Base-by-base conservation (phyloP, 2,113 vertebrate species). In the Potamarius usumacintae region DNA sequence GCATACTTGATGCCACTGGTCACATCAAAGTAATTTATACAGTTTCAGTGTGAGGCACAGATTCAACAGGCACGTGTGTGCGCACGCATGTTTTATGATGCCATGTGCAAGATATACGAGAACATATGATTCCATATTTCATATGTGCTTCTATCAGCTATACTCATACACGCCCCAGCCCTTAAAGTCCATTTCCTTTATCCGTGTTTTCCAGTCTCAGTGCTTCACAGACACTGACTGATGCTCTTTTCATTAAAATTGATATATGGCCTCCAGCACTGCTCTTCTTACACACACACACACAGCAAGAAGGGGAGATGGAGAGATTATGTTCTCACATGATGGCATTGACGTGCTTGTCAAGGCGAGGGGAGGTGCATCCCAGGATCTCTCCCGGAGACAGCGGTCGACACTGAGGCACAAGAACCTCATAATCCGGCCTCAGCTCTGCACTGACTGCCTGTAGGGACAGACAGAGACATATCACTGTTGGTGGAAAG, bases 331-430 rank as follows among this genome's bases (percentile, higher is more conserved):
- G 48, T 92, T 95, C 98, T 99, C 91, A 99, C 98, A 99, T 94
- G 7, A 99, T 91, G 82, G 97, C 98, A 0, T 97, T 94, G 0
- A 96, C 96, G 15, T 96, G 91, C 86, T 93, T 94, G 8, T 96
- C 86, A 17, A 99, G 93, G 52, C 89, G 94, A 12, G 98, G 98
- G 0, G 98, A 97, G 0, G 98, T 99, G 80, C 98, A 99, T 89
- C 98, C 98, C 89, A 99, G 92, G 89, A 99, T 96, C 94, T 99
- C 98, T 22, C 98, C 98, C 0, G 98, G 98, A n/a, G 98, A 99
- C 88, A 99, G 94, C 0, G 98, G 98, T 65, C 98, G 98, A 93
- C 98, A 98, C 93, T 99, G 98, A 50, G 98, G 98, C 30, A 99
- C 95, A 50, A 95, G 91, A 90, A 99, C 93, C 6, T 95, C 93